Evolutionary conservation across 2,888 invertebrate species (phyloP), one percentile per base, ranked within the genome.

Genomic region (Polylopha cassiicola): DNA sequence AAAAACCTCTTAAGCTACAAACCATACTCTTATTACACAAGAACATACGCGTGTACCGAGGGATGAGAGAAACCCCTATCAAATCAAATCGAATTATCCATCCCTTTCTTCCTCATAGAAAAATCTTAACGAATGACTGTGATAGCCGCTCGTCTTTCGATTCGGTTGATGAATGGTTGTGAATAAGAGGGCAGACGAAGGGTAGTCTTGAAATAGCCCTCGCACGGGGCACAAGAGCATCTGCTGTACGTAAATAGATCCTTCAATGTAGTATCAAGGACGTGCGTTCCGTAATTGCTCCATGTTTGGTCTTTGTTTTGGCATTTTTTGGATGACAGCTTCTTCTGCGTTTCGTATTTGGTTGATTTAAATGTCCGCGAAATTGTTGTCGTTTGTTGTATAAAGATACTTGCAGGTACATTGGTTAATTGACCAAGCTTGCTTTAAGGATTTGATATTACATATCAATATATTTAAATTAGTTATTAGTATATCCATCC

Each of bases 191-290:
- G 31, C 27, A 27, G 38, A 21, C 39, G 39, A 41, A 41, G 71
- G 61, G 67, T 60, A 52, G 50, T 60, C 70, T 63, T 61, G 65
- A 77, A 81, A 81, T 82, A 82, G 71, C 68, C 68, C 46, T 45
- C 62, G 79, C 79, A 78, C 78, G 77, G 73, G 75, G 67, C 75
- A 61, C 50, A 50, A 63, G 59, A 61, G 70, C 82, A 80, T 81
- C 82, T 80, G 81, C 72, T 39, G 49, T 56, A 50, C 78, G 79
- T 68, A 74, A 73, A 81, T 85, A 84, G 79, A 66, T 53, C 76
- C 81, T 78, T 72, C 77, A 73, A 74, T 73, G 82, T 85, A 84
- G 84, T 84, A 84, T 73, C 84, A 85, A 85, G 84, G 84, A 74
- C 84, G 77, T 56, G 51, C 47, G 47, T 77, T 51, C 51, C 53